Conservation (phyloP, 2,888 invertebrate species). For the Ptilodon capucinus region DNA sequence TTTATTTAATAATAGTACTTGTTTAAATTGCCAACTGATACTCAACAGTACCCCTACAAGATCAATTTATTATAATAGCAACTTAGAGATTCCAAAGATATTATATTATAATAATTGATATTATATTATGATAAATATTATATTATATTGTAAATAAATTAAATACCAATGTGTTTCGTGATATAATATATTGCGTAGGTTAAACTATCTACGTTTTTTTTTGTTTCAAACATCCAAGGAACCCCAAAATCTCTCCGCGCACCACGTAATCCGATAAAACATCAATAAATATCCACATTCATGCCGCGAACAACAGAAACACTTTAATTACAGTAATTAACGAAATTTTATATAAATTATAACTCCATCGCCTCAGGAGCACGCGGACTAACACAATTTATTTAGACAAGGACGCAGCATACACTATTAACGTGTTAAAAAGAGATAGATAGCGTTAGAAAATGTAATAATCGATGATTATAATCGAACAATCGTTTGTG, state of each 20-base stretch:
- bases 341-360: slow-evolving; percentile 71
- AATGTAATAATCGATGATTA: slow-evolving; percentile 60
- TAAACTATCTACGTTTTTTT: no score
- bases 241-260: slow-evolving; percentile 41
- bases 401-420: slow-evolving; percentile 39
- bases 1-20: no score
- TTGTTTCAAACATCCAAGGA: slow-evolving; percentile 19
- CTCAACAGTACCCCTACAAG: no score
- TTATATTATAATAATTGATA: no score
- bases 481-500: slow-evolving; percentile 61
- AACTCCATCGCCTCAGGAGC: slow-evolving; percentile 66
- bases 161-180: no score
- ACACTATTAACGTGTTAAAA: slow-evolving; percentile 13
- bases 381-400: slow-evolving; percentile 54
- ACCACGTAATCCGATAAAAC: slow-evolving; percentile 49
- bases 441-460: slow-evolving; percentile 36
- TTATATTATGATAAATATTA: no score
- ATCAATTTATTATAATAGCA: no score
- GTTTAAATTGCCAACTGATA: no score
- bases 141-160: no score
- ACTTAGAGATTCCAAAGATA: no score
- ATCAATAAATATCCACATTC: slow-evolving; percentile 64
- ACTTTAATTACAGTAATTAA: slow-evolving; percentile 75
- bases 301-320: slow-evolving; percentile 56
- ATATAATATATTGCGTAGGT: no score